These are phyloP conservation scores for Albula goreensis DNA, from an alignment of 2,113 vertebrate species.

Conservation along the genomic window DNA sequence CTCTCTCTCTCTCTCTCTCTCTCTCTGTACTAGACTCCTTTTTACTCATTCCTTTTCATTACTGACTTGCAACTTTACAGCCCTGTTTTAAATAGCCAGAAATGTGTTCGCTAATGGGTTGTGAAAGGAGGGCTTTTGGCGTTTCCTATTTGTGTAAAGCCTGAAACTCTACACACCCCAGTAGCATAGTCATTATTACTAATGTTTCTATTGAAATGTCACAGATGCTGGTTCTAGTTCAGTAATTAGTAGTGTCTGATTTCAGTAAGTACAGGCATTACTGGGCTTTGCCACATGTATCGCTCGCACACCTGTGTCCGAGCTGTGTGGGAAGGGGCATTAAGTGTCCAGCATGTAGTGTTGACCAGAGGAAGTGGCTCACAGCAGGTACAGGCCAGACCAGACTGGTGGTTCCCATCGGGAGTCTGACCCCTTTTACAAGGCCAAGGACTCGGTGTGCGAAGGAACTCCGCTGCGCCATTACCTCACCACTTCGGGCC, in stretches of 20 bases:
- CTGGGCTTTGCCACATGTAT: not conserved
- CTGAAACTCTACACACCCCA: not conserved
- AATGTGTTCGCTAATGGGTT: not conserved
- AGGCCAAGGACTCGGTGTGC: not conserved
- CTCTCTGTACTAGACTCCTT: not conserved
- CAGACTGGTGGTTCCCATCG: not conserved
- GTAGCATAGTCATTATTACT: not conserved
- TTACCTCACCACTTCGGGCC: not conserved
- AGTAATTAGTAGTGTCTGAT: not conserved
- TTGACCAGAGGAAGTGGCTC: not conserved
- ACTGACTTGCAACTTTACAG: not conserved
- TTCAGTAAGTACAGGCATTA: not conserved
- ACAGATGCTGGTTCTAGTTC: not conserved
- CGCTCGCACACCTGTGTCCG: not conserved
- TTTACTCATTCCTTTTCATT: not conserved
- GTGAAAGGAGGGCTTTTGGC: not conserved
- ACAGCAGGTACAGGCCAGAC: not conserved
- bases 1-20: not conserved
- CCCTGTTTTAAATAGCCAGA: conserved; percentile 1
- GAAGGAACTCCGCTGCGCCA: not conserved
- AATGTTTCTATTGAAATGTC: not conserved
- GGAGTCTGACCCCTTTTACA: not conserved
- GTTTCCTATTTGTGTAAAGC: not conserved
- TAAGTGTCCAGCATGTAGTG: not conserved
- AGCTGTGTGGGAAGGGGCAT: not conserved